These are phyloP conservation scores for Tricholauxania praeusta DNA, from an alignment of 2,888 invertebrate genomes.

Conservation along the genomic window DNA sequence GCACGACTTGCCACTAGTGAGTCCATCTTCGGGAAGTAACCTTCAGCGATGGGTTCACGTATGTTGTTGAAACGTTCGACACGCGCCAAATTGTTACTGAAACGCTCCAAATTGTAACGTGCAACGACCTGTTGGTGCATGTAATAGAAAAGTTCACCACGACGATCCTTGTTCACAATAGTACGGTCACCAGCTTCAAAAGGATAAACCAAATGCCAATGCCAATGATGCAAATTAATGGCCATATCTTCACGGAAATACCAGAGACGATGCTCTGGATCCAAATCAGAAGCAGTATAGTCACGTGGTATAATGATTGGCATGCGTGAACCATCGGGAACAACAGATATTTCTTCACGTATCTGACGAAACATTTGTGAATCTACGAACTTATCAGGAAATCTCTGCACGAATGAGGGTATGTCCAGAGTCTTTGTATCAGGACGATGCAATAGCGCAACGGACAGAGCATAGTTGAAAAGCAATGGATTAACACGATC, in stretches of 20 bases:
- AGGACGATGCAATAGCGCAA: slow-evolving; percentile 77
- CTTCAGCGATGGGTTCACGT: slow-evolving; percentile 79
- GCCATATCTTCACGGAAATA: slow-evolving; percentile 72
- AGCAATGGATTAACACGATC: slow-evolving; percentile 83
- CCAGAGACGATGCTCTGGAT: slow-evolving; percentile 79
- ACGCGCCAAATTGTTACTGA: slow-evolving; percentile 78
- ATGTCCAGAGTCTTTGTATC: slow-evolving; percentile 74
- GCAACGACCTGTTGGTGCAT: slow-evolving; percentile 76
- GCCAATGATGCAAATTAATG: slow-evolving; percentile 72
- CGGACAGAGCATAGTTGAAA: slow-evolving; percentile 83
- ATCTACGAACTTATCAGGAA: slow-evolving; percentile 77
- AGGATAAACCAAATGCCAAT: slow-evolving; percentile 79
- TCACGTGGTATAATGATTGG: slow-evolving; percentile 73
- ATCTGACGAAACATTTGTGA: slow-evolving; percentile 72
- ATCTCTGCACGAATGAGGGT: slow-evolving; percentile 75
- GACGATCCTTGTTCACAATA: slow-evolving; percentile 75
- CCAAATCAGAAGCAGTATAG: slow-evolving; percentile 80
- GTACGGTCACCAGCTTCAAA: slow-evolving; percentile 74
- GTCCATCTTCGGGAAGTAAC: slow-evolving; percentile 87
- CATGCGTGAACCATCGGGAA: slow-evolving; percentile 75
- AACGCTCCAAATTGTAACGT: slow-evolving; percentile 82
- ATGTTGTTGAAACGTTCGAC: slow-evolving; percentile 76
- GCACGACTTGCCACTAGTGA: slow-evolving; percentile 80
- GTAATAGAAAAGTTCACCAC: slow-evolving; percentile 84
- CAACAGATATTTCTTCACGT: slow-evolving; percentile 72